Percentiles rank a stretch among this genome's conserved stretches.
These are phyloP conservation scores for Bubalus kerabau DNA, from an alignment of 2,113 vertebrate genomes.

Conservation along the genomic window DNA sequence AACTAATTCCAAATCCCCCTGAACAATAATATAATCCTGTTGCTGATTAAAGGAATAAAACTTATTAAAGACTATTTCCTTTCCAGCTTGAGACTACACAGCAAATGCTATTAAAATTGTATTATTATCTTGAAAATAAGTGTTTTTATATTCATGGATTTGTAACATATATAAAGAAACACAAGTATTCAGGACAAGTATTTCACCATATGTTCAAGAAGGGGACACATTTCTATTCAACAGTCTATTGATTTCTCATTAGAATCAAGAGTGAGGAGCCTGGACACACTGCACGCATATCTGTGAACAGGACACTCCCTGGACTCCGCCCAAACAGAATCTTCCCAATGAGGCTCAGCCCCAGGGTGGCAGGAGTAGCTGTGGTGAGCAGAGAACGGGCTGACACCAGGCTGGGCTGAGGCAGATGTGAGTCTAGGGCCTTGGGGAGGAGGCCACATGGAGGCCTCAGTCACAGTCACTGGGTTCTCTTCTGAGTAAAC, in stretches of 20 bases:
- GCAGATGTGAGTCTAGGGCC: neutral
- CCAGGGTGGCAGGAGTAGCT: neutral
- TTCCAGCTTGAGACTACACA: neutral
- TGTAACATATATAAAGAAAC: neutral
- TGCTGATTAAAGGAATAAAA: neutral
- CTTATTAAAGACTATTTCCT: no score
- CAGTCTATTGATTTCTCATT: neutral
- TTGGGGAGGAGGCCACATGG: neutral
- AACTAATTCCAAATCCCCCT: neutral
- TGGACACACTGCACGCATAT: rapidly evolving
- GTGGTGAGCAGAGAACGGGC: rapidly evolving
- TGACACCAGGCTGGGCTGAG: neutral
- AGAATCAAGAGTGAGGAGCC: neutral
- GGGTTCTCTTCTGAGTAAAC: neutral
- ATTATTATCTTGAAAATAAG: neutral
- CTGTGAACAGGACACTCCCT: neutral
- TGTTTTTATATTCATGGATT: neutral
- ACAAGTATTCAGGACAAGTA: neutral
- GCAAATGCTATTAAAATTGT: neutral
- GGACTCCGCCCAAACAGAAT: neutral
- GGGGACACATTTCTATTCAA: neutral
- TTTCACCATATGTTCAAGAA: neutral
- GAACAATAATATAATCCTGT: neutral
- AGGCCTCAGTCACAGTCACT: no score
- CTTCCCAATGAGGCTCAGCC: neutral